Base-by-base conservation (phyloP, 1,140 invertebrate genomes). In the Alviniconcha marisindica region DNA sequence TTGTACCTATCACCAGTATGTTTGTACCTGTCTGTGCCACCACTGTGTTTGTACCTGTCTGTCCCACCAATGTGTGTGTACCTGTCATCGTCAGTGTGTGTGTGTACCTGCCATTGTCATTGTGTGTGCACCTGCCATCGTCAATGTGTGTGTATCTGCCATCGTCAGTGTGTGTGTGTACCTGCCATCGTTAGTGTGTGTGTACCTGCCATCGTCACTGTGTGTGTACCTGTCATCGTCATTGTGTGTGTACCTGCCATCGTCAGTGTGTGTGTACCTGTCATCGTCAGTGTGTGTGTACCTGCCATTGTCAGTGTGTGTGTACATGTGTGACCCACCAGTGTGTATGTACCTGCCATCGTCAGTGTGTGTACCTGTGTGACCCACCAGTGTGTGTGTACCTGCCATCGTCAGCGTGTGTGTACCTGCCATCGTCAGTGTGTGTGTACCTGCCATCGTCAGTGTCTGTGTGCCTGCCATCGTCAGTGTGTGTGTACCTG, bases 51-150 rank as follows among this genome's bases (percentile, higher is more conserved):
- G n/a, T n/a, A n/a, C n/a, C n/a, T n/a, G n/a, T n/a, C n/a, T n/a
- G n/a, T n/a, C n/a, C n/a, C n/a, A n/a, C n/a, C n/a, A n/a, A n/a
- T 15, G 60, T 66, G 60, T 66, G 60, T 66, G 60, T 66, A 24
- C n/a, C 10, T 66, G 60, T 66, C 10, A 12, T 12, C n/a, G 28
- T 51, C 7, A 10, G 48, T 51, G 48, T 51, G 48, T 51, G 48
- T 51, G 48, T 51, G 48, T 51, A 18, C 18, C 7, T 51, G 48
- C 18, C 7, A 10, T 7, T 51, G 48, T 51, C 7, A 10, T 7
- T 51, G 48, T 51, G 18, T 10, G 7, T 56, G 54, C n/a, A n/a
- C n/a, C 18, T 56, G 54, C n/a, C 18, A 10, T 15, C n/a, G 54
- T 56, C 18, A 24, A n/a, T 56, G 54, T 21, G 54, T 21, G 54